Evolutionary conservation across 2,888 invertebrate species (phyloP).

Genomic region (Lamellibrachia columna): DNA sequence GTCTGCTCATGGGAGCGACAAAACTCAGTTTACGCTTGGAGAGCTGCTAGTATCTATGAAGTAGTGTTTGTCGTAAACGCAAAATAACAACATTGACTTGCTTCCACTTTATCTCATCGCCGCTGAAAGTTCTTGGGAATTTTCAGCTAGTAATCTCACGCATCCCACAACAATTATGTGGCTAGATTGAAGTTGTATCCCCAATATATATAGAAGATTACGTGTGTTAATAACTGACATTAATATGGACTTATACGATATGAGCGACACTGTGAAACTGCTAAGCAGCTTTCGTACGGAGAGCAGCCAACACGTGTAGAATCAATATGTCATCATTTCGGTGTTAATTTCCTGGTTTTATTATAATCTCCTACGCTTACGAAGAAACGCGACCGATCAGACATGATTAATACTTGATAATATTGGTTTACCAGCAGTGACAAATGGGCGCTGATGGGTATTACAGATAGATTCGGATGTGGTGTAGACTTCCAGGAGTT

Average conservation of each 20-base stretch:
- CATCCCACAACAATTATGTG: not conserved
- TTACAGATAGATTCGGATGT: not conserved
- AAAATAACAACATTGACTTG: no score
- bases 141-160: not conserved
- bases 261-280: not conserved
- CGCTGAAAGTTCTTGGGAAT: not conserved
- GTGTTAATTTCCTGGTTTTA: not conserved
- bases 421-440: not conserved
- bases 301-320: not conserved
- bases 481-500: not conserved
- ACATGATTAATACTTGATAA: not conserved
- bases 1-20: no score
- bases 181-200: not conserved
- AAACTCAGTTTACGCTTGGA: no score
- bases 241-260: not conserved
- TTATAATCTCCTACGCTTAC: not conserved
- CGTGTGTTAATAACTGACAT: not conserved
- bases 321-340: not conserved
- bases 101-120: not conserved
- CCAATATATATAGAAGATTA: not conserved
- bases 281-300: not conserved
- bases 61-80: not conserved
- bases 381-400: not conserved
- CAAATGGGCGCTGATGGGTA: not conserved
- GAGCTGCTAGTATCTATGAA: not conserved